Evolutionary conservation across 1,140 invertebrate species (phyloP).

Genomic region (Periplaneta americana): DNA sequence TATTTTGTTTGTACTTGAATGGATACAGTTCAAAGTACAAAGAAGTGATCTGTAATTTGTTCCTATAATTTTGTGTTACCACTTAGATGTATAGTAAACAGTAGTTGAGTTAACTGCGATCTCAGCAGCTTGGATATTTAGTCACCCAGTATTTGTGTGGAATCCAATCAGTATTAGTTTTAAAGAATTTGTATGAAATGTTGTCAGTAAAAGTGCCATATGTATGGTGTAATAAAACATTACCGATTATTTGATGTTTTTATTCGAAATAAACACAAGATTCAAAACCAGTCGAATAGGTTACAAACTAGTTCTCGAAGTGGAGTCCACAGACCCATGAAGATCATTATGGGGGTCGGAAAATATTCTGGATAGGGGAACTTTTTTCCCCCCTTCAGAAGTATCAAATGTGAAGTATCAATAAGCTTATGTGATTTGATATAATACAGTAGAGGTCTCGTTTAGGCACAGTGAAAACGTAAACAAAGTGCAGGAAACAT

Average conservation of each 20-base stretch:
- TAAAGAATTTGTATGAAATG: slow-evolving; percentile 14
- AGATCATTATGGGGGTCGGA: too few relatives aligned
- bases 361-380: too few relatives aligned
- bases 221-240: neutral
- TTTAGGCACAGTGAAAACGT: too few relatives aligned
- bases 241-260: neutral
- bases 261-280: too few relatives aligned
- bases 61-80: neutral
- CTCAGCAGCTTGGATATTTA: neutral
- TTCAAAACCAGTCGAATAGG: too few relatives aligned
- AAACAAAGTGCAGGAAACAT: too few relatives aligned
- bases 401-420: too few relatives aligned
- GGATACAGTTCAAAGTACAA: neutral
- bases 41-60: neutral
- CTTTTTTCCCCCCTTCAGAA: too few relatives aligned
- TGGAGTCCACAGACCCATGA: too few relatives aligned
- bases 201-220: slow-evolving; percentile 5
- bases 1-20: neutral
- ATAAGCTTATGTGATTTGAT: too few relatives aligned
- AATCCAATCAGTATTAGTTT: neutral
- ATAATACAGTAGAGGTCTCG: too few relatives aligned
- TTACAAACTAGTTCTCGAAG: too few relatives aligned
- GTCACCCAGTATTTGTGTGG: neutral
- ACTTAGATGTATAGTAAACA: neutral
- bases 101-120: neutral